These are phyloP conservation scores for Tyrannus savana DNA, from an alignment of 2,113 vertebrate genomes.

Conservation along the genomic window DNA sequence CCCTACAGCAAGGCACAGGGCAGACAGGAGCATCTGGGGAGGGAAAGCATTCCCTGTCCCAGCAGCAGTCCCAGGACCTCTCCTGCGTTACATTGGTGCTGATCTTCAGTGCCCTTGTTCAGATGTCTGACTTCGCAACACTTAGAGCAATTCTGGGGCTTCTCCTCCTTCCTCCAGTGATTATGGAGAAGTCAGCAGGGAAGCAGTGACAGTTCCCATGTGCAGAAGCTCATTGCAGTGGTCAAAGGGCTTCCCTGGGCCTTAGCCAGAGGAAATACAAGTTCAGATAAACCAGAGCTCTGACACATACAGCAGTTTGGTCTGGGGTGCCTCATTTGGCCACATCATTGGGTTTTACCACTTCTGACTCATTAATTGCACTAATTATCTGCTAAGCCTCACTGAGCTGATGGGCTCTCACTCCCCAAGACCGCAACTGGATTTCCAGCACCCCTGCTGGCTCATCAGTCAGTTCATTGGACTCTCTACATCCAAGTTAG, in stretches of 20 bases:
- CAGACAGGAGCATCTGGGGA: neutral
- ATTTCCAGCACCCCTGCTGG: neutral
- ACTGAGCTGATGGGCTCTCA: neutral
- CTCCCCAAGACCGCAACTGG: neutral
- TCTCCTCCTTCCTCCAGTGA: neutral
- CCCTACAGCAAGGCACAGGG: neutral
- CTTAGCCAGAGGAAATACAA: neutral
- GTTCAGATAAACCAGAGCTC: neutral
- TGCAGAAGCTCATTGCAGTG: neutral
- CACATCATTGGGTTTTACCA: neutral
- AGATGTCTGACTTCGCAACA: neutral
- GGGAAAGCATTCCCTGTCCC: neutral
- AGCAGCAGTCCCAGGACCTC: neutral
- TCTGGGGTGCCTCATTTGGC: neutral
- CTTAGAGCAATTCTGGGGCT: neutral
- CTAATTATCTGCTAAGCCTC: neutral
- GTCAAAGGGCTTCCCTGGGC: neutral
- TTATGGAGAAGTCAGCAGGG: neutral
- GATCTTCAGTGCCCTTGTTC: neutral
- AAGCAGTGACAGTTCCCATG: neutral
- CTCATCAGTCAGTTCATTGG: neutral
- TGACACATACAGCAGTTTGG: neutral
- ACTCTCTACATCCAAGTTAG: neutral
- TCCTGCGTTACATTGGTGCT: neutral
- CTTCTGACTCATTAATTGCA: neutral